These are phyloP conservation scores for Drosophila antonietae DNA, from an alignment of 2,888 invertebrate genomes.

Conservation along the genomic window DNA sequence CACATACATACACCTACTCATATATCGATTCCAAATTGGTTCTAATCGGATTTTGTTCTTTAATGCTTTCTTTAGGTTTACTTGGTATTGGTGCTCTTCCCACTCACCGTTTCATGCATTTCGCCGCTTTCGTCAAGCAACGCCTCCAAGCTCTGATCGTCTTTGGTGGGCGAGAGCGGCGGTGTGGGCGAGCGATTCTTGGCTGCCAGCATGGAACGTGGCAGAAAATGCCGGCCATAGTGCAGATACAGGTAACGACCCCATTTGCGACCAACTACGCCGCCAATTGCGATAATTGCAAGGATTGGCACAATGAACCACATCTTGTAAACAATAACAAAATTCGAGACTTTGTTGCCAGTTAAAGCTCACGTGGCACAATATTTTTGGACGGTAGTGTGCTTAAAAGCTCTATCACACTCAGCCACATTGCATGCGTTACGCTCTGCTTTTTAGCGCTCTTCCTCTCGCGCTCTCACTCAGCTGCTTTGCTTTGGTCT, in stretches of 20 bases:
- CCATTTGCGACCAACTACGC: conserved; percentile 81
- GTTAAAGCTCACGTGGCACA: conserved; percentile 40
- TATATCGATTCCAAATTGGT: not conserved
- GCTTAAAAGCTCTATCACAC: conserved; percentile 55
- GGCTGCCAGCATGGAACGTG: conserved; percentile 75
- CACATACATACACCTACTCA: not conserved
- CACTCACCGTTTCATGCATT: conserved; percentile 84
- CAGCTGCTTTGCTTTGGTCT: conserved; percentile 64
- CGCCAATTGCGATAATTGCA: conserved; percentile 65
- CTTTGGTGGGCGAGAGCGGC: conserved; percentile 80
- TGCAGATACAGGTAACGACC: conserved; percentile 83
- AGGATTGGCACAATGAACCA: conserved; percentile 79
- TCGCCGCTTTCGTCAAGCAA: conserved; percentile 82
- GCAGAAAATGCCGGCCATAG: conserved; percentile 81
- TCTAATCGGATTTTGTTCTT: not conserved
- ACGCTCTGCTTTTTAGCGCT: conserved; percentile 16
- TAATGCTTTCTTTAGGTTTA: not conserved
- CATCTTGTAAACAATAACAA: conserved; percentile 67
- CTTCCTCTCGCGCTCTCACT: conserved; percentile 17
- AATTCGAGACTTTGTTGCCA: conserved; percentile 2
- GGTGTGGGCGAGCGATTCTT: conserved; percentile 84
- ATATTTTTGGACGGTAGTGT: conserved; percentile 52
- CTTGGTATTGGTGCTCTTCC: not conserved
- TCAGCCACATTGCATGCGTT: conserved; percentile 44
- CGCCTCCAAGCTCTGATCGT: conserved; percentile 82